Evolutionary conservation across 2,113 vertebrate genomes (phyloP), one percentile per base, ranked within the genome.

Genomic region (Reinhardtius hippoglossoides): DNA sequence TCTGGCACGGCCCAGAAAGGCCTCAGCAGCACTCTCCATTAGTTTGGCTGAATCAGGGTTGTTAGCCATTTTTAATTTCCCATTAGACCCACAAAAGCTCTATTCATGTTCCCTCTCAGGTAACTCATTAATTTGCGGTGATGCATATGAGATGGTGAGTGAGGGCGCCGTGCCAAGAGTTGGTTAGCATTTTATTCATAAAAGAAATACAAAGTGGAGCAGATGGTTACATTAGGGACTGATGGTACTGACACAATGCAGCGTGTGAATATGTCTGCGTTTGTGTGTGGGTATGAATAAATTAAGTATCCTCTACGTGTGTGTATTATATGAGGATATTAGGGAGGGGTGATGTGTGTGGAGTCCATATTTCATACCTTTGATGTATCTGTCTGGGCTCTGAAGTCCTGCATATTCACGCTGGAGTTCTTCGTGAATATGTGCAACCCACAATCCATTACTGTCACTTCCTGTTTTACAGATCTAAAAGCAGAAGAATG

Each of bases 21-120:
- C 87, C 70, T 81, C 78, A 80, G 85, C 82, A 83, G 80, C 84
- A 79, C 63, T 90, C 82, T 82, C 81, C 61, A 88, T 93, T 91
- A 87, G 83, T 88, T 89, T 88, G 86, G 85, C 83, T 87, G 89
- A 93, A 91, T 91, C 90, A 85, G 87, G 81, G 82, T 87, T 83
- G 88, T 92, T 94, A 93, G 90, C 89, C 88, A 90, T 91, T 93
- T 93, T 94, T 94, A 92, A 94, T 94, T 95, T 94, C 93, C 92
- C 93, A 93, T 94, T 83, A 93, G 93, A 90, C 89, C 67, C 82
- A 84, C 85, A 90, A 80, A 89, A 88, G 65, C 85, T 89, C 84
- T 78, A 83, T 89, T 86, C 83, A 78, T 87, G 81, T 87, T 89
- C 85, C 79, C 89, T 92, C 86, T 86, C 87, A 93, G 91, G 92